Conservation (phyloP, 2,797 vertebrate species). For the Chiroxiphia lanceolata region DNA sequence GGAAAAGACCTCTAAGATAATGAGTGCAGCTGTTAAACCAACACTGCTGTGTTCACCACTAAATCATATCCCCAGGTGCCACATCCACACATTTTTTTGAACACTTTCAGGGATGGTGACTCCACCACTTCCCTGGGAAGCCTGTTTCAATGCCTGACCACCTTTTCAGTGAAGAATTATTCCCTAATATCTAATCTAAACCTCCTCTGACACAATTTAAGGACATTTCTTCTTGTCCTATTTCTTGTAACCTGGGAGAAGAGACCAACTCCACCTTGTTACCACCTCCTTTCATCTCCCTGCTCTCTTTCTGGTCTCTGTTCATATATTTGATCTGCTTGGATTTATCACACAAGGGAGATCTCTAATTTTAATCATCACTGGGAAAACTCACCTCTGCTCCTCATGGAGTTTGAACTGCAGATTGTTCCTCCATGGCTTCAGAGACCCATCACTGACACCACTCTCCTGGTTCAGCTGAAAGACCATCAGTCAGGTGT, state of each 20-base stretch:
- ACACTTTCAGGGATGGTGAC: not conserved
- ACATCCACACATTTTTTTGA: not conserved
- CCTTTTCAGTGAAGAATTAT: not conserved
- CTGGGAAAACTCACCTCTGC: not conserved
- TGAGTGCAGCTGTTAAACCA: not conserved
- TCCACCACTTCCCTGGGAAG: not conserved
- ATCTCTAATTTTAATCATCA: not conserved
- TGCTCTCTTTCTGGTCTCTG: not conserved
- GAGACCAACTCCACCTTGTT: not conserved
- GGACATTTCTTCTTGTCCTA: not conserved
- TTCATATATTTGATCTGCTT: not conserved
- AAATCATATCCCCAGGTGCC: not conserved
- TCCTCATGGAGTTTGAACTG: not conserved
- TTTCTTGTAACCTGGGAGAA: not conserved
- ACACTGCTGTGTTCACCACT: not conserved
- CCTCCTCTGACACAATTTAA: not conserved
- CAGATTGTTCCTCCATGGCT: not conserved
- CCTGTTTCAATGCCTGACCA: not conserved
- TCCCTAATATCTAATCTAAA: not conserved
- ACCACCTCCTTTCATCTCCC: not conserved
- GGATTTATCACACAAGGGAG: not conserved
- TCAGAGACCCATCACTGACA: not conserved
- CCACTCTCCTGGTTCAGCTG: not conserved
- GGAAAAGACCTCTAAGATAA: not conserved
- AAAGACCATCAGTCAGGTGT: not conserved